phyloP scores from a whole-genome alignment of 2,113 vertebrate species.

The Gadus chalcogrammus region DNA sequence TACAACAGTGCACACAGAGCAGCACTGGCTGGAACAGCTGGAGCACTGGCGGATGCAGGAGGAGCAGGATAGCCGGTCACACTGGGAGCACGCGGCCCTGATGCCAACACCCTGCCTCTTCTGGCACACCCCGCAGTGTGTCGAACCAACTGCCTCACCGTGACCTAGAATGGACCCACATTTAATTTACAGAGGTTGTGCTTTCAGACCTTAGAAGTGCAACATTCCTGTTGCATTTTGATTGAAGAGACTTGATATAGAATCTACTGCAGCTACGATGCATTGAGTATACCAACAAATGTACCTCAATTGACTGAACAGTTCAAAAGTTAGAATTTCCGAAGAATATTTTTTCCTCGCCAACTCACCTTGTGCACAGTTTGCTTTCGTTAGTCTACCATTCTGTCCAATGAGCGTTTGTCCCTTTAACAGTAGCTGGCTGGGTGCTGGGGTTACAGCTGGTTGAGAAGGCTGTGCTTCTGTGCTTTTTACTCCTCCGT shows the following conservation, averaged over 20 bases:
- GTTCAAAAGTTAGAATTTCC: not conserved
- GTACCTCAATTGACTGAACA: not conserved
- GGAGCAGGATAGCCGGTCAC: conserved; percentile 65
- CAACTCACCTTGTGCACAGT: conserved; percentile 47
- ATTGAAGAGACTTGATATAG: too few relatives aligned
- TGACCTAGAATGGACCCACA: conserved; percentile 4
- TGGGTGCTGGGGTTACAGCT: conserved; percentile 1
- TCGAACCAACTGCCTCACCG: conserved; percentile 38
- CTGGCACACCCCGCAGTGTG: conserved; percentile 69
- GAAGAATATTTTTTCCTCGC: not conserved
- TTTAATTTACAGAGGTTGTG: not conserved
- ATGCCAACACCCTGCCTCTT: conserved; percentile 42
- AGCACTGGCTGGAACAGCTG: conserved; percentile 65
- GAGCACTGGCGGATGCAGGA: conserved; percentile 68
- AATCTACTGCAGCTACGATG: too few relatives aligned
- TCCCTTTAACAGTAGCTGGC: conserved; percentile 62
- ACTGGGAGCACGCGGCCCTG: conserved; percentile 62
- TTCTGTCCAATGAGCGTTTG: conserved; percentile 72
- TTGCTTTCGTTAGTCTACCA: conserved; percentile 60
- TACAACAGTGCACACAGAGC: conserved; percentile 70
- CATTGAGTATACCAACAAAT: too few relatives aligned
- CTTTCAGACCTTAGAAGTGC: too few relatives aligned
- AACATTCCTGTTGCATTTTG: too few relatives aligned
- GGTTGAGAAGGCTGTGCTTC: conserved; percentile 1
- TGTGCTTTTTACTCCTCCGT: conserved; percentile 36